Conservation (phyloP, 2,797 vertebrate species). For the Dicrostonyx torquatus region DNA sequence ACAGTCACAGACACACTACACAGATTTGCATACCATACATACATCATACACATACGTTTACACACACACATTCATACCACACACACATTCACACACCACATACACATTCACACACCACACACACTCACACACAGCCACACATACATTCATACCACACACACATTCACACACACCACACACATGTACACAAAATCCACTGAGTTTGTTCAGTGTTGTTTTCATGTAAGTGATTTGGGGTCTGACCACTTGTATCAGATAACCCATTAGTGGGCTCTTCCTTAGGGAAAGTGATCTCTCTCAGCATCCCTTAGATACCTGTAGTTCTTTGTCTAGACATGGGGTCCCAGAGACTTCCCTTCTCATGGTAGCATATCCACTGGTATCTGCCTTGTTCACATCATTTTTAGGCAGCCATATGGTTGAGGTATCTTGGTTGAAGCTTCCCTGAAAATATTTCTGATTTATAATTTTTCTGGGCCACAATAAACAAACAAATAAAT, state of each 20-base stretch:
- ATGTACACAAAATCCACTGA: not conserved
- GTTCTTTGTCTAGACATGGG: too few species aligned
- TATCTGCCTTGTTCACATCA: not conserved
- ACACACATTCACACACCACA: not conserved
- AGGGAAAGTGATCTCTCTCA: not conserved
- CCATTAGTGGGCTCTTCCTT: not conserved
- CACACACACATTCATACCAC: not conserved
- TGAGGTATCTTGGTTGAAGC: not conserved
- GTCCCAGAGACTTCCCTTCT: not conserved
- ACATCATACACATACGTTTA: too few species aligned
- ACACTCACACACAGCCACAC: not conserved
- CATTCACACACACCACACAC: too few species aligned
- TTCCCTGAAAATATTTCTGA: not conserved
- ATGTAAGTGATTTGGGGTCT: not conserved
- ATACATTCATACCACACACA: not conserved
- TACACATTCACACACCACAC: too few species aligned
- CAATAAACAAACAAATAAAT: not conserved
- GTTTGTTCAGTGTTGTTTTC: not conserved
- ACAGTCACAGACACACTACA: too few species aligned
- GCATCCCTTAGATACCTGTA: not conserved
- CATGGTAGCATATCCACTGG: too few species aligned
- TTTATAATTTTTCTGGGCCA: not conserved
- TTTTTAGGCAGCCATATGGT: not conserved
- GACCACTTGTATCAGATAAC: not conserved
- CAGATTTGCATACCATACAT: too few species aligned